Evolutionary conservation across 2,797 vertebrate genomes (phyloP).

Genomic region (Lagodon rhomboides): DNA sequence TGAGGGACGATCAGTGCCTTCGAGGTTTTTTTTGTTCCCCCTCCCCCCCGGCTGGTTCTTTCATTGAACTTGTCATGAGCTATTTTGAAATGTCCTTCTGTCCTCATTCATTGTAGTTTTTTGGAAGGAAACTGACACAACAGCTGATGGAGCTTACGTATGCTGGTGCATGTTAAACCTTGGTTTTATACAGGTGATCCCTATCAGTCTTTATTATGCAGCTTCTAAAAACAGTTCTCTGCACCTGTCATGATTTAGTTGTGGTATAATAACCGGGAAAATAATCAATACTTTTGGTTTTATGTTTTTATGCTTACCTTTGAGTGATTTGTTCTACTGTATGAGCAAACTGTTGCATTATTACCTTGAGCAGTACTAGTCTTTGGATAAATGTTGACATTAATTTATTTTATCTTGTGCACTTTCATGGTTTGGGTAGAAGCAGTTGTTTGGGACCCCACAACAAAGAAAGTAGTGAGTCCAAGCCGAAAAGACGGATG

Average conservation of each 20-base stretch:
- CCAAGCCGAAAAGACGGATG: neutral
- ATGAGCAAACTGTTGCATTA: neutral
- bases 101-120: neutral
- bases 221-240: neutral
- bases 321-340: neutral
- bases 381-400: neutral
- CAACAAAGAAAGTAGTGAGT: neutral
- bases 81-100: neutral
- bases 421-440: neutral
- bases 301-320: neutral
- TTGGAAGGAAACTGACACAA: neutral
- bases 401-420: neutral
- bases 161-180: neutral
- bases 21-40: neutral
- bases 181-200: neutral
- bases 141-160: neutral
- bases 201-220: neutral
- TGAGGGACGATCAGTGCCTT: neutral
- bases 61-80: neutral
- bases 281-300: neutral
- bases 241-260: neutral
- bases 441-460: neutral
- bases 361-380: neutral
- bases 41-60: neutral
- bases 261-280: neutral